Evolutionary conservation across 1,140 invertebrate genomes (phyloP), one percentile per base, ranked within the genome.

Genomic region (Vanessa atalanta): DNA sequence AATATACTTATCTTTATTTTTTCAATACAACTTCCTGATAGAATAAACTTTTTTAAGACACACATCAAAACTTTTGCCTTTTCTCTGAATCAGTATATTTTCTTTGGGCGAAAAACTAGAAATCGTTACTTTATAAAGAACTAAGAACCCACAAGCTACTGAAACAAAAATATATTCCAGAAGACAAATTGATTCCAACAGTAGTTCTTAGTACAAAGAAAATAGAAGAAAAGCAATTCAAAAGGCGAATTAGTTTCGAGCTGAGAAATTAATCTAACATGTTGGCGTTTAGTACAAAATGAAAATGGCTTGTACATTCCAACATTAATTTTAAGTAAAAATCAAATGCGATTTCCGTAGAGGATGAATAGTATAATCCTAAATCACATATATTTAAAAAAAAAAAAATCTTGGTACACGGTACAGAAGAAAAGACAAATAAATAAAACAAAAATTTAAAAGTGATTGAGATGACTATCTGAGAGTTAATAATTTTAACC

Each of bases 131-230:
- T 43, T 8, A 50, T 57, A 60, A 50, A 47, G 60, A 48, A 37
- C 53, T 14, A 55, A 31, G 20, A 16, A 16, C 51, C 47, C 47
- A 61, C 68, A 50, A 63, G 61, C 57, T 26, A 20, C 57, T 60
- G 43, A 66, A 72, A 66, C 57, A 73, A 73, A 73, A 68, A 73
- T 53, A 63, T 51, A 73, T 47, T 67, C 55, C 23, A 23, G 57
- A 73, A 73, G 57, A 68, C 55, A 73, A 73, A 73, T 73, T 73
- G 72, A 73, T 73, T 73, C 65, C 47, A 66, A 65, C 65, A 73
- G 72, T 43, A 72, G 55, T 65, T 68, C 43, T 68, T 68, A 63
- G 57, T 47, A 48, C 14, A 72, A 65, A 65, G 50, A 63, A 72
- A 72, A 68, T 55, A 68, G 16, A 68, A 31, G 55, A 68, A 61